Evolutionary conservation across 92 coral and sea anemone species (phyloP).

Genomic region (Epizoanthus ramosus): DNA sequence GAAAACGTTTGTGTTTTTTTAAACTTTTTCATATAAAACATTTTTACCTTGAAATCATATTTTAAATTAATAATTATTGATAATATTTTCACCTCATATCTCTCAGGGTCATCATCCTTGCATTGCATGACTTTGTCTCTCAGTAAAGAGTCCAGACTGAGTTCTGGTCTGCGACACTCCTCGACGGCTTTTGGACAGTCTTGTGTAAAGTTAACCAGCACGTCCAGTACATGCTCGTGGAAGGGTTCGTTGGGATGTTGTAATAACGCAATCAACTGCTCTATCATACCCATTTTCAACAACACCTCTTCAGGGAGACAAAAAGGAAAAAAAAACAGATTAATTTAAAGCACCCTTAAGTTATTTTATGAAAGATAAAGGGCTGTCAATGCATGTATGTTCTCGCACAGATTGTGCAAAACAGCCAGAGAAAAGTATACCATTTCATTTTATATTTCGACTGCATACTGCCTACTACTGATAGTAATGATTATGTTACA

Average conservation of each 20-base stretch:
- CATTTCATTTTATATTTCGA: too few species aligned
- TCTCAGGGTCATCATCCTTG: conserved; percentile 67
- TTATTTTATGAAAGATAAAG: too few species aligned
- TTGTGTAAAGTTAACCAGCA: conserved; percentile 58
- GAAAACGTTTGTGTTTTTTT: too few species aligned
- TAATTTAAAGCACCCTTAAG: background rate
- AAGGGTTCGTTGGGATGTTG: conserved; percentile 68
- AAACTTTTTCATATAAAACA: too few species aligned
- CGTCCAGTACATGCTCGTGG: conserved; percentile 67
- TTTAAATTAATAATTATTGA: too few species aligned
- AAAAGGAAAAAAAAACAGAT: background rate
- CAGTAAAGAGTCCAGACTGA: conserved; percentile 58
- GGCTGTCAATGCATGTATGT: too few species aligned
- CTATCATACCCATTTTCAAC: conserved; percentile 87
- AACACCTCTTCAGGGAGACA: conserved; percentile 58
- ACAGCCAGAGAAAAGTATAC: too few species aligned
- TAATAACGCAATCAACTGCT: conserved; percentile 68
- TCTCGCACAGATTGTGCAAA: too few species aligned
- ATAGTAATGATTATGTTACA: too few species aligned
- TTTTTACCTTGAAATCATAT: too few species aligned
- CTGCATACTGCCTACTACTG: too few species aligned
- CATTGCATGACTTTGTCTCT: conserved; percentile 49
- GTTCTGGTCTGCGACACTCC: conserved; percentile 77
- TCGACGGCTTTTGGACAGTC: conserved; percentile 59
- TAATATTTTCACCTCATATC: conserved; percentile 59